Percentiles rank a stretch among this genome's conserved stretches.
These are phyloP conservation scores for Sebastes iracundus DNA, from an alignment of 2,797 vertebrate species.

Conservation along the genomic window DNA sequence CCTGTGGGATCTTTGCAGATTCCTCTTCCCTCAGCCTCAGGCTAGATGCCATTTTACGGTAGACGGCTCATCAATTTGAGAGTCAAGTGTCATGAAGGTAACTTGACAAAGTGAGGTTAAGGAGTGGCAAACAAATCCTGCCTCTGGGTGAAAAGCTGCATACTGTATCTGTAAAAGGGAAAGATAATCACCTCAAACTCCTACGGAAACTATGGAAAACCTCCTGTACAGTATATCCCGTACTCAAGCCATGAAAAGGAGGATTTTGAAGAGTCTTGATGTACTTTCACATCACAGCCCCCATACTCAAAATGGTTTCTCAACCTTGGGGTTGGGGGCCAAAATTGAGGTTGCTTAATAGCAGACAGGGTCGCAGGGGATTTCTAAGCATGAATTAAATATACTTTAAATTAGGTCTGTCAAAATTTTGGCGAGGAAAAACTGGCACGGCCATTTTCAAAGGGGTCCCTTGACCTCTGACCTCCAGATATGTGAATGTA, in stretches of 20 bases:
- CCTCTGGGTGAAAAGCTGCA: not conserved
- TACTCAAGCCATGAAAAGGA: not conserved
- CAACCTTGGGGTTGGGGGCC: not conserved
- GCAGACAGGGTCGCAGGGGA: not conserved
- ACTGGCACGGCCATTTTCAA: too few species aligned
- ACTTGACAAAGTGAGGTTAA: not conserved
- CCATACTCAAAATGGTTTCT: not conserved
- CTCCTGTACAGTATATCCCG: not conserved
- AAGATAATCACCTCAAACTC: not conserved
- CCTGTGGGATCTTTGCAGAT: not conserved
- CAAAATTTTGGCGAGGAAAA: too few species aligned
- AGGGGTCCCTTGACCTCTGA: too few species aligned
- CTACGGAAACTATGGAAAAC: not conserved
- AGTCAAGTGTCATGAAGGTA: not conserved
- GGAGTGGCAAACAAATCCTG: not conserved
- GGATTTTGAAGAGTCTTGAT: not conserved
- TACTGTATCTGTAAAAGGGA: not conserved
- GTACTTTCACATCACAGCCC: not conserved
- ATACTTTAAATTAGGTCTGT: not conserved
- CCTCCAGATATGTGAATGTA: fast-evolving
- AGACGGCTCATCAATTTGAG: not conserved
- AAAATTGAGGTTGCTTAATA: too few species aligned
- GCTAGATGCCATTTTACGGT: not conserved
- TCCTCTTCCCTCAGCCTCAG: not conserved
- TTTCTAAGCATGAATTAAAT: not conserved